These are phyloP conservation scores for Microcebus griseorufus DNA, from an alignment of 2,113 vertebrate genomes.

Conservation along the genomic window DNA sequence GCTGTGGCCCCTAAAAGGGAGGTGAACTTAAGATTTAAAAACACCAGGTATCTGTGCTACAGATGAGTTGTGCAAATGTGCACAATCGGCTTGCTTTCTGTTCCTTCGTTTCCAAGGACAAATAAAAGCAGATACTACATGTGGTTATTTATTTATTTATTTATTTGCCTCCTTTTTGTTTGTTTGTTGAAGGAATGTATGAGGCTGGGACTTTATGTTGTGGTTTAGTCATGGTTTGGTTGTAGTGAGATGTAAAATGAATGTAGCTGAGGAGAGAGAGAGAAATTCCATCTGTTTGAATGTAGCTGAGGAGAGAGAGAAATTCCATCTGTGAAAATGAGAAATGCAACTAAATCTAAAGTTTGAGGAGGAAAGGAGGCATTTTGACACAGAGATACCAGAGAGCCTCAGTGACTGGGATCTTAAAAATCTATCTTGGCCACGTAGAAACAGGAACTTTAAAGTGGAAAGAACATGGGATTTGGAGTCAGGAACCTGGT, in stretches of 20 bases:
- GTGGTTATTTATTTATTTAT: background rate
- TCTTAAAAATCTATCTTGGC: background rate
- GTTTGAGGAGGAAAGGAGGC: background rate
- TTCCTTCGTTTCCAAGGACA: slow-evolving; percentile 25
- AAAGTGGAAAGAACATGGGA: background rate
- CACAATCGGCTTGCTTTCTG: background rate
- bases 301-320: slow-evolving; percentile 19
- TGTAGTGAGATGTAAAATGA: slow-evolving; percentile 22
- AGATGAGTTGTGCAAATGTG: background rate
- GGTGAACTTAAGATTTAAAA: background rate
- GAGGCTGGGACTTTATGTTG: background rate
- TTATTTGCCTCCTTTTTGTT: background rate
- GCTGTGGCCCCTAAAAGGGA: background rate
- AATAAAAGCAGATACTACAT: background rate
- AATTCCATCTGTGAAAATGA: slow-evolving; percentile 36
- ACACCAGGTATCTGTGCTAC: background rate
- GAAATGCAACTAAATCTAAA: slow-evolving; percentile 3
- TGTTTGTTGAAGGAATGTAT: background rate
- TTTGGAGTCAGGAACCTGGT: background rate
- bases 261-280: slow-evolving; percentile 16
- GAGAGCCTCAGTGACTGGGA: background rate
- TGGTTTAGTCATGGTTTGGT: slow-evolving; percentile 36
- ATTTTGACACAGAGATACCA: background rate
- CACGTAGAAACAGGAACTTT: background rate
- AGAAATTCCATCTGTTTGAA: slow-evolving; percentile 4